Conservation (phyloP, 2,888 invertebrate genomes). For the Hydroisotoma schaefferi region DNA sequence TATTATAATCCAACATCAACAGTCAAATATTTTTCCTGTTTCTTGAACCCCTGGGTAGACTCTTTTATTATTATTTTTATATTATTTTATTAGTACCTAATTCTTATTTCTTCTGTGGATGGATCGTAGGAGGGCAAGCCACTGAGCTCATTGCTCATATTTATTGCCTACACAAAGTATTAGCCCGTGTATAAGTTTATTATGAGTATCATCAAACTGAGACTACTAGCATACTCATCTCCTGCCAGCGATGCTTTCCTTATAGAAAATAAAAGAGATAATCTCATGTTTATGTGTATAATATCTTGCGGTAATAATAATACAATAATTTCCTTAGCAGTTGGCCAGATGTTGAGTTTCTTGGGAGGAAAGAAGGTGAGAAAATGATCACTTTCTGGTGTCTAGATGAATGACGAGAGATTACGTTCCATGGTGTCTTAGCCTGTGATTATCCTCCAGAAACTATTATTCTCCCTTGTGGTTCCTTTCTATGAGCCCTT, state of each 20-base stretch:
- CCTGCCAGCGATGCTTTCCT: too few relatives aligned
- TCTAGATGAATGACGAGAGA: constrained; percentile 19
- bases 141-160: not conserved
- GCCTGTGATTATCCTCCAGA: constrained; percentile 14
- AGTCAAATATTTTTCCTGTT: constrained; percentile 26
- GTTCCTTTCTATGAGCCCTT: too few relatives aligned
- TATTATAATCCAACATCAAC: constrained; percentile 10
- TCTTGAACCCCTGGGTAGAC: constrained; percentile 27
- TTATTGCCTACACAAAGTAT: not conserved
- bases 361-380: constrained; percentile 7
- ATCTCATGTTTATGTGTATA: not conserved
- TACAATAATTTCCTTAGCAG: not conserved
- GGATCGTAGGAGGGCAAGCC: constrained; percentile 7
- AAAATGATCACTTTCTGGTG: constrained; percentile 20
- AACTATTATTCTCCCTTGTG: too few relatives aligned
- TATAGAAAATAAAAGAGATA: too few relatives aligned
- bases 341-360: constrained; percentile 8
- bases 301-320: not conserved
- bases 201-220: too few relatives aligned
- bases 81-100: not conserved
- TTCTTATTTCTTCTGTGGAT: too few relatives aligned
- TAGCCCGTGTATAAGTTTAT: not conserved
- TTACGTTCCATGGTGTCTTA: constrained; percentile 8
- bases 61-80: constrained; percentile 18
- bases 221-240: too few relatives aligned